These are phyloP conservation scores for Tretioscincus oriximinensis DNA, from an alignment of 2,113 vertebrate genomes.

Conservation along the genomic window DNA sequence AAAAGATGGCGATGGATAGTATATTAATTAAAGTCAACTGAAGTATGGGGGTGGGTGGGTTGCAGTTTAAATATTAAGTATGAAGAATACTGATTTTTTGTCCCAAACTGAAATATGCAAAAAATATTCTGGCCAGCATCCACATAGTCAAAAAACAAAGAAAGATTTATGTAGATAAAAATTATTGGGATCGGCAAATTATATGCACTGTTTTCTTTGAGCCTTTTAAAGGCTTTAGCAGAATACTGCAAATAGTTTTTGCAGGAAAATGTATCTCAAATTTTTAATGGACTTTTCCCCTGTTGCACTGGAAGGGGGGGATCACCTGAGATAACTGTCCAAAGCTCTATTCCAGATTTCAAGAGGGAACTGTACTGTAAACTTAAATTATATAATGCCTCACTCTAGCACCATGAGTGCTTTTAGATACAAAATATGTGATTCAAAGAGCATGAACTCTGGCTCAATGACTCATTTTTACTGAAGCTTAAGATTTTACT, in stretches of 20 bases:
- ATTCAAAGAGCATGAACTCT: not conserved
- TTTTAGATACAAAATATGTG: not conserved
- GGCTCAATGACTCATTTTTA: slow-evolving; percentile 14
- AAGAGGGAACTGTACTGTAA: not conserved
- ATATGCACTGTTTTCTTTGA: not conserved
- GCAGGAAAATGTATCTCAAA: slow-evolving; percentile 1
- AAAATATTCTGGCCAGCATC: not conserved
- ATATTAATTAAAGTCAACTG: too few relatives aligned
- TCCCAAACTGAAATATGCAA: not conserved
- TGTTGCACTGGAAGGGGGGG: too few relatives aligned
- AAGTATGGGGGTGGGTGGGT: not conserved
- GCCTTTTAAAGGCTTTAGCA: not conserved
- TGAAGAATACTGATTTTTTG: not conserved
- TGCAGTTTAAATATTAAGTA: not conserved
- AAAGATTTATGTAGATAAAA: not conserved
- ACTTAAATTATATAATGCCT: slow-evolving; percentile 26
- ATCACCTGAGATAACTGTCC: too few relatives aligned
- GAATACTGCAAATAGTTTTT: not conserved
- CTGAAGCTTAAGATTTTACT: slow-evolving; percentile 32
- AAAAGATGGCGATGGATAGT: not conserved
- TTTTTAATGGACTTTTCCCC: slow-evolving; percentile 17
- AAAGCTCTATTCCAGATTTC: too few relatives aligned
- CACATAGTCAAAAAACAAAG: not conserved
- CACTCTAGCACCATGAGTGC: not conserved
- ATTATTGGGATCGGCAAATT: not conserved